Evolutionary conservation across 2,888 invertebrate genomes (phyloP).

Genomic region (Drosophila pegasa): DNA sequence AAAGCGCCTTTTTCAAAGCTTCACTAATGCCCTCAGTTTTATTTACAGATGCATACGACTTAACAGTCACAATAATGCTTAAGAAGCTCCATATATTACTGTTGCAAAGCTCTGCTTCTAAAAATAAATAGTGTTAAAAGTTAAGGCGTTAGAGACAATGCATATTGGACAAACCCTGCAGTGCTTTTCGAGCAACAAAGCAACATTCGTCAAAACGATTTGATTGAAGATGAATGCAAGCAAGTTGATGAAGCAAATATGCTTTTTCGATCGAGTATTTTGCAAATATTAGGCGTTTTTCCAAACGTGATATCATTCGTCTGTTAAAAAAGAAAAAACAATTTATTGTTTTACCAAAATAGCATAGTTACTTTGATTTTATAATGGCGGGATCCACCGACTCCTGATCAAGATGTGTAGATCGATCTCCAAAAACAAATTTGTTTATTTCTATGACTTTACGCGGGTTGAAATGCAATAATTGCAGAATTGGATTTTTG

Average conservation of each 20-base stretch:
- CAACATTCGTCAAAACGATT: conserved; percentile 78
- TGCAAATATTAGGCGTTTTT: conserved; percentile 75
- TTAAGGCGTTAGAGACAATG: not conserved
- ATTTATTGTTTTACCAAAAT: not conserved
- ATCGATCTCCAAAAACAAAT: conserved; percentile 81
- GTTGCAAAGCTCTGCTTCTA: conserved; percentile 73
- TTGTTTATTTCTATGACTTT: conserved; percentile 64
- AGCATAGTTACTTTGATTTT: conserved; percentile 33
- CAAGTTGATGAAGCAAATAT: conserved; percentile 77
- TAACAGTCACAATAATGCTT: conserved; percentile 68
- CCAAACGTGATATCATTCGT: conserved; percentile 64
- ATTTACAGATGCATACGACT: conserved; percentile 75
- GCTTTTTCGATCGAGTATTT: conserved; percentile 78
- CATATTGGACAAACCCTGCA: conserved; percentile 39
- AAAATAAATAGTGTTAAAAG: not conserved
- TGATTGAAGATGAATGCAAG: conserved; percentile 67
- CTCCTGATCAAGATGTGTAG: conserved; percentile 75
- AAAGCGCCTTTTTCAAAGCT: conserved; percentile 56
- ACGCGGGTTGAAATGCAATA: conserved; percentile 30
- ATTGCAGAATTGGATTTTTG: conserved; percentile 16
- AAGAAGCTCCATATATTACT: conserved; percentile 77
- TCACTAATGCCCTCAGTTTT: conserved; percentile 76
- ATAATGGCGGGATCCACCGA: conserved; percentile 16
- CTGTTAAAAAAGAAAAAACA: conserved; percentile 37
- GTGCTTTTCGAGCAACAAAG: conserved; percentile 70